Conservation (phyloP, 2,888 invertebrate genomes). For the Diogma glabrata region DNA sequence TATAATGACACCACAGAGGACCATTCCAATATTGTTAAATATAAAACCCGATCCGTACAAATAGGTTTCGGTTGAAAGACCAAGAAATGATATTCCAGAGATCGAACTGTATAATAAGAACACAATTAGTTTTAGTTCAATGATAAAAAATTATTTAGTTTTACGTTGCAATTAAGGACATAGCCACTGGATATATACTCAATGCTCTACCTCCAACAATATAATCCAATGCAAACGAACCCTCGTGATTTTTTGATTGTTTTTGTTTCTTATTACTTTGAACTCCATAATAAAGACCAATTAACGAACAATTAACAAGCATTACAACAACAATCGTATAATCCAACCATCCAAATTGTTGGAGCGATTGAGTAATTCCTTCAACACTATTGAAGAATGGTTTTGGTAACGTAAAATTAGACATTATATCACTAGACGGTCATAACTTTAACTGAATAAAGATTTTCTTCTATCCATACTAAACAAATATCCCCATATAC, state of each 20-base stretch:
- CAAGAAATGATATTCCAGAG: conserved; percentile 52
- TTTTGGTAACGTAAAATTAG: too few species aligned
- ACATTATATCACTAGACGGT: too few species aligned
- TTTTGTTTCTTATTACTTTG: background rate
- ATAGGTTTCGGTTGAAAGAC: conserved; percentile 66
- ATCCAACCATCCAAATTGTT: background rate
- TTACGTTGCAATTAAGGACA: conserved; percentile 54
- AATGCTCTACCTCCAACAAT: conserved; percentile 56
- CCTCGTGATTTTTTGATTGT: background rate
- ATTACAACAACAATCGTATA: background rate
- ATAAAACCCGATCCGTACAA: conserved; percentile 64
- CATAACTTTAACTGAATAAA: too few species aligned
- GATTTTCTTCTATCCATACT: too few species aligned
- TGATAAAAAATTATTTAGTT: too few species aligned
- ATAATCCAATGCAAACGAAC: conserved; percentile 42
- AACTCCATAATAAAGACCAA: background rate
- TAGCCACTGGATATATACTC: conserved; percentile 54
- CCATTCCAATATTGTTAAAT: conserved; percentile 38
- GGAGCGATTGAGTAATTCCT: too few species aligned
- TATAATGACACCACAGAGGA: conserved; percentile 41
- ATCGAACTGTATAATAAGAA: too few species aligned
- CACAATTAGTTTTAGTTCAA: too few species aligned
- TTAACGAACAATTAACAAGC: background rate
- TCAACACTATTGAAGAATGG: too few species aligned
- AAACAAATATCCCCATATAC: too few species aligned